Conservation (phyloP, 2,113 vertebrate species). For the Albula glossodonta region DNA sequence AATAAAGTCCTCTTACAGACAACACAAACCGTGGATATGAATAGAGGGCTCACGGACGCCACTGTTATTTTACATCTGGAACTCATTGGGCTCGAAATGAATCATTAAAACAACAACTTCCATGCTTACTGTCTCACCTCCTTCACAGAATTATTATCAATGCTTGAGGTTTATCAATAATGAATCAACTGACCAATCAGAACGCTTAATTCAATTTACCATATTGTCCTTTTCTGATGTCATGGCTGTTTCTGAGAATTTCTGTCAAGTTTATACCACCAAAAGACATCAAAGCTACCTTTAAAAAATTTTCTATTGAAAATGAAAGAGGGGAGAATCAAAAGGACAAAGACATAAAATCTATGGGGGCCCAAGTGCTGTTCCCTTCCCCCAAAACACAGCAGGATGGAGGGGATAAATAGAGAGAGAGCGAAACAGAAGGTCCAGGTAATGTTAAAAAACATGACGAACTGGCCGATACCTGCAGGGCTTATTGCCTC, state of each 20-base stretch:
- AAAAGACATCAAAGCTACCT: not conserved
- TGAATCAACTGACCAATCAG: not conserved
- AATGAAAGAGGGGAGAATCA: not conserved
- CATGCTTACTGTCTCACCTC: not conserved
- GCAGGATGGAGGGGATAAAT: not conserved
- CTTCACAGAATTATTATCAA: not conserved
- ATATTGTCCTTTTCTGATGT: not conserved
- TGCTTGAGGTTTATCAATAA: not conserved
- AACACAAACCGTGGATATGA: not conserved
- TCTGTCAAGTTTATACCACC: not conserved
- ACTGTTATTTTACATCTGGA: not conserved
- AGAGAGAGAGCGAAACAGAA: not conserved
- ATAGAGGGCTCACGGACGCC: not conserved
- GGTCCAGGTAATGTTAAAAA: not conserved
- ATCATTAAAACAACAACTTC: not conserved
- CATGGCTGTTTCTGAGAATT: not conserved
- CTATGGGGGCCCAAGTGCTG: not conserved
- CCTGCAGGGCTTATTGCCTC: not conserved
- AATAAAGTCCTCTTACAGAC: not conserved
- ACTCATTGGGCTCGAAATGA: not conserved
- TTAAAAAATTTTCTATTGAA: not conserved
- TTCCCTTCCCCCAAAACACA: not conserved
- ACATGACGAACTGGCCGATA: not conserved
- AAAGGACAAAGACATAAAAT: not conserved
- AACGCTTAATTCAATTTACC: not conserved